Evolutionary conservation across 2,797 vertebrate genomes (phyloP).

Genomic region (Coluber constrictor): DNA sequence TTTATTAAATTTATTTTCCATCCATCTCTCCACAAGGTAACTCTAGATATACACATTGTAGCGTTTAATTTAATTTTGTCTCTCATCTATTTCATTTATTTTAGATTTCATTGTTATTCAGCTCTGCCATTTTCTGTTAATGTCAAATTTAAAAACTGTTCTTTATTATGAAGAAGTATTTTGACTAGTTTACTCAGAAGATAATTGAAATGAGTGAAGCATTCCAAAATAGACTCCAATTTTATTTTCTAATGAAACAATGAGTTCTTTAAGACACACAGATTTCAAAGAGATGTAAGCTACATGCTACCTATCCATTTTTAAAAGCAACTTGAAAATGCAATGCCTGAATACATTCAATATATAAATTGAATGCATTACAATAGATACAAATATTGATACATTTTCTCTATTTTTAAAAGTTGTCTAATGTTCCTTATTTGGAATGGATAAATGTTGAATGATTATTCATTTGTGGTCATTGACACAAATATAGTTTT

Average conservation of each 20-base stretch:
- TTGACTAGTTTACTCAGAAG: not conserved
- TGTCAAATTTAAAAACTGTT: not conserved
- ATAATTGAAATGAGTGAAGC: not conserved
- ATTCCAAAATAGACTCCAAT: not conserved
- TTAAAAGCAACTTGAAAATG: not conserved
- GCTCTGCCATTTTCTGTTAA: not conserved
- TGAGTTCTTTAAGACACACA: not conserved
- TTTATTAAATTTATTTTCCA: not conserved
- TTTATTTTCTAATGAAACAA: not conserved
- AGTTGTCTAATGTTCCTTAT: not conserved
- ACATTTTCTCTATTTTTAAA: not conserved
- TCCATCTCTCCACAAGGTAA: not conserved
- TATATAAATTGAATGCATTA: not conserved
- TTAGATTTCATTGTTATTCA: not conserved
- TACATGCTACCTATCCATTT: not conserved
- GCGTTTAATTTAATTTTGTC: not conserved
- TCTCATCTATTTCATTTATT: not conserved
- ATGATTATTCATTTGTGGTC: not conserved
- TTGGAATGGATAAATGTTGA: not conserved
- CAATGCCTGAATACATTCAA: not conserved
- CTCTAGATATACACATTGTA: not conserved
- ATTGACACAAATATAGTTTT: not conserved
- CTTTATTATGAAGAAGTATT: not conserved
- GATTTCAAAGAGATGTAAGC: not conserved
- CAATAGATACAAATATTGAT: not conserved